Base-by-base conservation (phyloP, 2,113 vertebrate species). In the Neolamprologus sp. region DNA sequence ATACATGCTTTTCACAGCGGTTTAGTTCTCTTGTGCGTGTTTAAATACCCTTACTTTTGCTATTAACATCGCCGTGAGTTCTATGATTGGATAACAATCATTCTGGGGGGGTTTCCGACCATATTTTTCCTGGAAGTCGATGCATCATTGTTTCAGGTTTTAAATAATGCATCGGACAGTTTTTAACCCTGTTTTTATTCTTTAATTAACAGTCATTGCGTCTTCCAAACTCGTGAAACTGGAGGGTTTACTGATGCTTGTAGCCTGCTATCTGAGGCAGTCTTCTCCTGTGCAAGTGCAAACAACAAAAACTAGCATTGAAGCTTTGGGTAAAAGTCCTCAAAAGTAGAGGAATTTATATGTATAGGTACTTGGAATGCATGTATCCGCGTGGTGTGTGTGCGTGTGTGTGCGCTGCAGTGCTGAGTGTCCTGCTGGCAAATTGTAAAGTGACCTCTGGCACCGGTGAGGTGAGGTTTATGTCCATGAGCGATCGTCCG, bases 381-480 rank as follows among this genome's bases (percentile, higher is more conserved):
- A 19, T 82, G 89, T 84, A 6, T 75, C 23, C 4, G 9, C 42
- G 9, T 54, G 57, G 13, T 37, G 55, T 80, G 81, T 71, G 49
- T 71, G 75, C 1, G 2, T 71, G 30, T 89, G 17, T 28, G 47
- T 28, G 58, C 37, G 3, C 81, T 90, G 85, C 85, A 65, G 80
- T 57, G 87, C 51, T 55, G 82, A 84, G 65, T 65, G 86, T 92
- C 88, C 85, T 28, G 75, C 79, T 89, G 88, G 88, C 63, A 42
- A 47, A 84, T 81, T 79, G 73, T 47, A 82, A 83, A 75, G 83
- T 54, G 89, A 81, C 87, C 87, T 90, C 89, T 71, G 88, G 84
- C 87, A 83, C 87, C 88, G 60, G 85, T 37, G 84, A 91, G 87
- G 82, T 82, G 88, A 93, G 85, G 88, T 86, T 88, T 80, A 85